These are phyloP conservation scores for Sylvietta virens DNA, from an alignment of 2,113 vertebrate species.

Conservation along the genomic window DNA sequence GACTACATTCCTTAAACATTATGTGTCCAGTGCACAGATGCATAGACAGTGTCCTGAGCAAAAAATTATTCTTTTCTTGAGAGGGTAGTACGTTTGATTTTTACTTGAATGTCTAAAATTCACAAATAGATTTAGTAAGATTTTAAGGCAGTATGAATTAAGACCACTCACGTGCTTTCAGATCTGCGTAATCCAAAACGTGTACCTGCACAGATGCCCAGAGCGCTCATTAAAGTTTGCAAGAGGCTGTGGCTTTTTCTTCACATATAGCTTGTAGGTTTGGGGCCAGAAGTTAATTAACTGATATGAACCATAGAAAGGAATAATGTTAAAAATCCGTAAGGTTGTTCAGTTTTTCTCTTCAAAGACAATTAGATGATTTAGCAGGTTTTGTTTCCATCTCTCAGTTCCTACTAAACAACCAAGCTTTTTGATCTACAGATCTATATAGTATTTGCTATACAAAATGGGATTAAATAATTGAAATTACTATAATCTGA, in stretches of 20 bases:
- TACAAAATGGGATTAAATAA: neutral
- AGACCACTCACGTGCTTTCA: neutral
- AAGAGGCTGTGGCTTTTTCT: neutral
- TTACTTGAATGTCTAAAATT: neutral
- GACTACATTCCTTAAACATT: neutral
- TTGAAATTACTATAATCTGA: neutral
- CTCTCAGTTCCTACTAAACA: neutral
- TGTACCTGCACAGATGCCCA: neutral
- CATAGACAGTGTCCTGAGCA: neutral
- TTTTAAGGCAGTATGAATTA: neutral
- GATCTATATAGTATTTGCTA: neutral
- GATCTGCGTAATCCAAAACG: neutral
- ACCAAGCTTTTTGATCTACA: neutral
- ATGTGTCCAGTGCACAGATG: neutral
- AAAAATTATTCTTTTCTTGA: neutral
- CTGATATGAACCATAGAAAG: neutral
- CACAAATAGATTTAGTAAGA: neutral
- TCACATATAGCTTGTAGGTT: neutral
- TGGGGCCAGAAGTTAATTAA: neutral
- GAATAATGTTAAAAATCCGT: neutral
- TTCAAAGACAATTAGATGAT: neutral
- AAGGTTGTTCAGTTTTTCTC: neutral
- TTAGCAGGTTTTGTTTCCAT: neutral
- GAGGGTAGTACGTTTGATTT: neutral
- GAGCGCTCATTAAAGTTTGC: neutral